These are phyloP conservation scores for Geophilus truncorum DNA, from an alignment of 2,888 invertebrate species.

Conservation along the genomic window DNA sequence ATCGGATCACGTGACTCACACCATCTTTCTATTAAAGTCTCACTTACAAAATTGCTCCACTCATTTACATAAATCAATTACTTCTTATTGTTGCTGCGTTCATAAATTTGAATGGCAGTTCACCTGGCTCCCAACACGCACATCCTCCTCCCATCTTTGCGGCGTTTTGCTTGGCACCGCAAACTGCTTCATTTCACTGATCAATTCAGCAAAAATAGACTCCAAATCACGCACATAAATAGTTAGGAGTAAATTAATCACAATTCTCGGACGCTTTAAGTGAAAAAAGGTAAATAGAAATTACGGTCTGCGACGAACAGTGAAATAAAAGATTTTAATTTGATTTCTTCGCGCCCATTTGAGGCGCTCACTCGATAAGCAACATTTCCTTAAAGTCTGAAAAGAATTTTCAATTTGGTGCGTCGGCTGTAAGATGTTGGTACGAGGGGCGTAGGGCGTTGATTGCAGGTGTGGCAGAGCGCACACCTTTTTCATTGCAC, in stretches of 20 bases:
- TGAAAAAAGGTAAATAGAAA: background rate
- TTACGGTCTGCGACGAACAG: background rate
- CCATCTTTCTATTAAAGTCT: constrained; percentile 19
- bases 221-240: background rate
- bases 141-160: constrained; percentile 12
- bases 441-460: constrained; percentile 6
- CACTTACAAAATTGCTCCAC: constrained; percentile 24
- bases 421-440: background rate
- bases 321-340: background rate
- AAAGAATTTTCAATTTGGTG: constrained; percentile 14
- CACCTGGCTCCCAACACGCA: constrained; percentile 10
- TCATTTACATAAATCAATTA: constrained; percentile 24
- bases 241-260: background rate
- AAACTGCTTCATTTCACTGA: constrained; percentile 24
- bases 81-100: background rate
- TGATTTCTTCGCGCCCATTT: background rate
- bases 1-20: background rate
- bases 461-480: constrained; percentile 22
- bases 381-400: background rate
- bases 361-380: background rate
- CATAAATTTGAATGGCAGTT: constrained; percentile 21
- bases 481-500: constrained; percentile 16
- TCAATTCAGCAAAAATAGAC: background rate
- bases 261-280: background rate
- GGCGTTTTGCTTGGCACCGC: background rate